Evolutionary conservation across 2,797 vertebrate genomes (phyloP), one percentile per base, ranked within the genome.

Genomic region (Acanthopagrus latus): DNA sequence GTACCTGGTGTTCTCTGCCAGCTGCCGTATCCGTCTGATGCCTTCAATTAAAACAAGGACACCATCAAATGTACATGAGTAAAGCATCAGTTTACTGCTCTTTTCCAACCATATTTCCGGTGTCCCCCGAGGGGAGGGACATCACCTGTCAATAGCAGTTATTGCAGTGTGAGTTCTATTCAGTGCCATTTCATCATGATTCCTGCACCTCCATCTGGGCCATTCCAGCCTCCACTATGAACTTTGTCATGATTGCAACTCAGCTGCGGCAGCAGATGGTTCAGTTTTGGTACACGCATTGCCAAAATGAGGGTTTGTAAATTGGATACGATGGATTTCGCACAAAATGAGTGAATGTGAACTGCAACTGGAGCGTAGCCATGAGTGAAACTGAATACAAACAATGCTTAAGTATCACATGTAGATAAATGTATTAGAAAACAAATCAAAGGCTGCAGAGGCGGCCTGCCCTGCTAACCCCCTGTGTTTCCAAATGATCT

Each of bases 1-100:
- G 93, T 98, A 97, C 76, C 93, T 94, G 79, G 96, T 96, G 90
- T 99, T 99, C 90, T 94, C 93, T 79, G 90, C 93, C 88, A 99
- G 95, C 88, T 96, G 95, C 16, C 47, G 92, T 74, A 98, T 87
- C 86, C 96, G 95, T 84, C 95, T 91, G 43, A 95, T 89, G n/a
- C 97, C 97, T 99, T 72, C 62, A 71, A 79, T 70, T 64, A 84
- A 78, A 81, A 84, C 76, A 81, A 82, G 74, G 64, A 84, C 82
- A 84, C 18, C 67, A 76, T 33, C 81, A 87, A 77, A 87, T 74
- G 70, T 72, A 81, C 59, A 64, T 60, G 75, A 81, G 82, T 73
- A 55, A 79, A 84, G 65, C 71, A 80, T 29, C 48, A 54, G 77
- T 74, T 80, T 41, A 10, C 43, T 46, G 41, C 48, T 77, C 20